Evolutionary conservation across 2,113 vertebrate species (phyloP), one percentile per base, ranked within the genome.

Genomic region (Poecile atricapillus): DNA sequence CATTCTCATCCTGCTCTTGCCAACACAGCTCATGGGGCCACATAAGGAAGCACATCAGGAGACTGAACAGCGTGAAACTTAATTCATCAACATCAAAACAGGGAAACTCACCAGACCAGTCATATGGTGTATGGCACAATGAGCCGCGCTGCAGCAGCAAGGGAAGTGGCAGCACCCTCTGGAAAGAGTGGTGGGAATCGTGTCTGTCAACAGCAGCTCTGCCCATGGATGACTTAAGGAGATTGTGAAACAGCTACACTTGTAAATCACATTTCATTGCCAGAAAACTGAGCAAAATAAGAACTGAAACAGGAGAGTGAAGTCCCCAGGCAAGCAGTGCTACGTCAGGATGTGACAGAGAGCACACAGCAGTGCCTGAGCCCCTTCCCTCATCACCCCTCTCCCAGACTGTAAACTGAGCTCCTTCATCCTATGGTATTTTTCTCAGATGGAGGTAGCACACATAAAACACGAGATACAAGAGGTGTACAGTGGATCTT

Each of bases 11-110:
- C 55, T 80, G 49, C 41, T 83, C 46, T 59, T 82, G 62, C 67
- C 50, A 50, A 25, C 43, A 67, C 19, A 2, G 5, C 44, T 64
- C 5, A 0, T 0, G 0, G 15, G 28, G 27, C 41, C 52, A 68
- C 15, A 21, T 27, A 70, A 62, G 37, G 13, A 86, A 90, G 58
- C 49, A 56, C 13, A 43, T 12, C 1, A 1, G 44, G 37, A 80
- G 28, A 44, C n/a, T 8, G 21, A 80, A 50, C 18, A 43, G 49
- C 11, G 12, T 4, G 30, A 71, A 71, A 90, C 37, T 28, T 6
- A 69, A 60, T 12, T 22, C 52, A 37, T 33, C 20, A 49, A 24
- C 28, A 75, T 10, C 16, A 17, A 62, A 71, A 19, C 58, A 52
- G 22, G 62, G 31, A 59, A 83, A 53, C 27, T 82, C 62, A 67